Percentiles rank a stretch among this genome's conserved stretches.
Evolutionary conservation across 35 echinoderm and acorn worm genomes (phyloP).

Genomic region (Anneissia japonica): DNA sequence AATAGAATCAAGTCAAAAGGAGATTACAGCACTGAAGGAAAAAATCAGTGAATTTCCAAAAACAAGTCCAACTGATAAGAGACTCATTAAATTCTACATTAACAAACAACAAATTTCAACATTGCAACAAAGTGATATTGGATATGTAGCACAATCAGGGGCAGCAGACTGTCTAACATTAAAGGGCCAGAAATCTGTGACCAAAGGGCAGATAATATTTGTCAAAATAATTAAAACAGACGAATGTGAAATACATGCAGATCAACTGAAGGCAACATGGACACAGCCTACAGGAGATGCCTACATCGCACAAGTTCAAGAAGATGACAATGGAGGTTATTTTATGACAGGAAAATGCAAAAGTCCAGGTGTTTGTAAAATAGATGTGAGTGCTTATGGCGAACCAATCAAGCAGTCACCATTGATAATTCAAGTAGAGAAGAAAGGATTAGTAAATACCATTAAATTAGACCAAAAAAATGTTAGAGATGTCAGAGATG

Average conservation of each 20-base stretch:
- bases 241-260: not conserved
- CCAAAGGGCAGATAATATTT: not conserved
- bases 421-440: not conserved
- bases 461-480: too few species aligned
- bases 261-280: not conserved
- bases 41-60: not conserved
- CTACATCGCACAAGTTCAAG: not conserved
- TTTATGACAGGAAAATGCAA: not conserved
- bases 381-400: not conserved
- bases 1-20: not conserved
- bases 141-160: not conserved
- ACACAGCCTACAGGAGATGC: not conserved
- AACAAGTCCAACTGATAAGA: not conserved
- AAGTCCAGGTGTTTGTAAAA: not conserved
- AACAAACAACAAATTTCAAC: not conserved
- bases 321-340: not conserved
- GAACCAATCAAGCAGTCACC: not conserved
- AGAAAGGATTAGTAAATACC: not conserved
- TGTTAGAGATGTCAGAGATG: too few species aligned
- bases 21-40: not conserved
- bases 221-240: not conserved
- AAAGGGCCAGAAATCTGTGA: not conserved
- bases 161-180: not conserved
- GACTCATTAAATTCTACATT: not conserved
- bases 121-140: not conserved